Conservation (phyloP, 2,113 vertebrate genomes). For the Phyllostomus discolor region DNA sequence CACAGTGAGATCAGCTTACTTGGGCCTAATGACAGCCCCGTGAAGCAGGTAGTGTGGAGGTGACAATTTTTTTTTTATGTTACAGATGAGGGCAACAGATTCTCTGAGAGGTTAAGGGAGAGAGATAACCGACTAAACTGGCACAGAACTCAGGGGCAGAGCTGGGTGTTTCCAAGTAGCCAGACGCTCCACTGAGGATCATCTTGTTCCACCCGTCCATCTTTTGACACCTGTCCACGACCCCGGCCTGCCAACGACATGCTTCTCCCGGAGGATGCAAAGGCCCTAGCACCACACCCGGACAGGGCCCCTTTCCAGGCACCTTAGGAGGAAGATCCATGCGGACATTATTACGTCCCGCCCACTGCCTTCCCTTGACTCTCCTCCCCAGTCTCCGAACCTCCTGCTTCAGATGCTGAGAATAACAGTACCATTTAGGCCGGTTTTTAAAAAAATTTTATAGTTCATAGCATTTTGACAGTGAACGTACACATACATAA, state of each 20-base stretch:
- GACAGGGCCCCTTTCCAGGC: neutral
- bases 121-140: neutral
- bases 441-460: neutral
- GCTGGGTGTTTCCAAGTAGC: neutral
- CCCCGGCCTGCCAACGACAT: neutral
- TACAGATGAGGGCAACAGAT: neutral
- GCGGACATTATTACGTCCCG: neutral
- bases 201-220: neutral
- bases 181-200: neutral
- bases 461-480: conserved; percentile 16
- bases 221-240: neutral
- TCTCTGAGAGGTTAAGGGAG: neutral
- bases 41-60: neutral
- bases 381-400: neutral
- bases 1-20: neutral
- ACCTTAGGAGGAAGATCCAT: neutral
- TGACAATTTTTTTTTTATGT: conserved; percentile 13
- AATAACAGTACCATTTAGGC: neutral
- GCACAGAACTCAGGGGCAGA: neutral
- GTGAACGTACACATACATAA: neutral
- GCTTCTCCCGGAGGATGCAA: neutral
- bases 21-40: neutral
- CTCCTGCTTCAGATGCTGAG: neutral
- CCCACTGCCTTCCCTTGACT: neutral
- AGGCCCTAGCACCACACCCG: neutral